A percentile compares a stretch with the other conserved stretches of the same genome.
Evolutionary conservation across 2,888 invertebrate genomes (phyloP).

Genomic region (Miltochrista miniata): DNA sequence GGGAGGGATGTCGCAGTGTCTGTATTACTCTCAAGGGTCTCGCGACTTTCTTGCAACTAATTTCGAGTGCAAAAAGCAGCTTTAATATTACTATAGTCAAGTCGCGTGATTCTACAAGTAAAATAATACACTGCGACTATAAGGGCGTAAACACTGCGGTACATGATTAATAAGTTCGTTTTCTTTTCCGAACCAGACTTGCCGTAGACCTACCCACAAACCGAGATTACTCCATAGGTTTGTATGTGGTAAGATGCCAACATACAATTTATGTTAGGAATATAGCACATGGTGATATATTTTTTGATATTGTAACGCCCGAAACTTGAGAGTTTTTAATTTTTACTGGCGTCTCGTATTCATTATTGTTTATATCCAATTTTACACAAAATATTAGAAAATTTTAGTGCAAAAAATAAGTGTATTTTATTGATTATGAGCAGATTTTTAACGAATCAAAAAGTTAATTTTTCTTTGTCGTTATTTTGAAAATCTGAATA

Average conservation of each 20-base stretch:
- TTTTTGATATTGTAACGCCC: slow-evolving; percentile 3
- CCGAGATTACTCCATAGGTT: slow-evolving; percentile 67
- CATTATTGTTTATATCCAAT: too few relatives aligned
- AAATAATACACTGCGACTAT: background rate
- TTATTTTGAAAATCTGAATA: too few relatives aligned
- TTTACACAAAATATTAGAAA: too few relatives aligned
- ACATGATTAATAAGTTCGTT: slow-evolving; percentile 68
- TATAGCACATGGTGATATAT: slow-evolving; percentile 3
- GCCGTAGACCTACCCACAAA: slow-evolving; percentile 67
- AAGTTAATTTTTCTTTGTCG: too few relatives aligned
- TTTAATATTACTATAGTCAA: background rate
- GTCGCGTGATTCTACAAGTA: background rate
- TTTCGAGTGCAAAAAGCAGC: too few relatives aligned
- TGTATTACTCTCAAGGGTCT: background rate
- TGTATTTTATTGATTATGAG: too few relatives aligned
- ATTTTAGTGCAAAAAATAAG: too few relatives aligned
- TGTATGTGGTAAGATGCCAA: slow-evolving; percentile 83
- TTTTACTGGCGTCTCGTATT: background rate
- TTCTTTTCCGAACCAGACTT: slow-evolving; percentile 75
- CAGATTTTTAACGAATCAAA: too few relatives aligned
- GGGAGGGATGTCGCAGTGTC: background rate
- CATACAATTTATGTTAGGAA: slow-evolving; percentile 62
- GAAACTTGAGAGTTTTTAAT: background rate
- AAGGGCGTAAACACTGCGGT: slow-evolving; percentile 31
- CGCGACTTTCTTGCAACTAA: background rate